Evolutionary conservation across 2,888 invertebrate species (phyloP).

Genomic region (Drosophila conformis): DNA sequence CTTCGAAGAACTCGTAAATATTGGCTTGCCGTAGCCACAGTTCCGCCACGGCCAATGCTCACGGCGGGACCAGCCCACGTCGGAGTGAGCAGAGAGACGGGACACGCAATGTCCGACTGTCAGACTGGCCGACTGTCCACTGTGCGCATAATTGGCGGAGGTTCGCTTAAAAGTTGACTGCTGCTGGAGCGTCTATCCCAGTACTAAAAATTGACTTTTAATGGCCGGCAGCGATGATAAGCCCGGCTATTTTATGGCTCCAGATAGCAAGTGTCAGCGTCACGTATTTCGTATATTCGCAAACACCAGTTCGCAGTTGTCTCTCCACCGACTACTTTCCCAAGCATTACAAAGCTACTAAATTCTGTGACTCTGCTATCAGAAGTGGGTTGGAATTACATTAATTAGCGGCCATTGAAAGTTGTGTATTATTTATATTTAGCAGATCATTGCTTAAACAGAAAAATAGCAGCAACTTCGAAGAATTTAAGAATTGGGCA

Average conservation of each 20-base stretch:
- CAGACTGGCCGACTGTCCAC: slow-evolving; percentile 49
- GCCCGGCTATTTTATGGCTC: slow-evolving; percentile 78
- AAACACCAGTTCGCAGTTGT: slow-evolving; percentile 12
- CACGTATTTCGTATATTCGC: slow-evolving; percentile 62
- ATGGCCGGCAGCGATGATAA: slow-evolving; percentile 78
- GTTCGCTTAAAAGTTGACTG: slow-evolving; percentile 54
- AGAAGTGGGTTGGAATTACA: not conserved
- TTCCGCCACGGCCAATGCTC: slow-evolving; percentile 45
- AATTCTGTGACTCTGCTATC: slow-evolving; percentile 7
- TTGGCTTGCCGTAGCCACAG: slow-evolving; percentile 27
- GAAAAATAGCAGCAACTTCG: not conserved
- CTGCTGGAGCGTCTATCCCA: slow-evolving; percentile 42
- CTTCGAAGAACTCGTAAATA: slow-evolving; percentile 64
- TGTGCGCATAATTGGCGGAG: slow-evolving; percentile 66
- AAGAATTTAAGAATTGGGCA: not conserved
- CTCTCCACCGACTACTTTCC: slow-evolving; percentile 1
- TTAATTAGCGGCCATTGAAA: slow-evolving; percentile 9
- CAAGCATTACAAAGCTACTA: not conserved
- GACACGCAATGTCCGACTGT: slow-evolving; percentile 54
- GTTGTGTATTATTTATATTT: slow-evolving; percentile 1
- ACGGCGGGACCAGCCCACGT: slow-evolving; percentile 6
- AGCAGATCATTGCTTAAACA: not conserved
- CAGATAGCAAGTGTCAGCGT: slow-evolving; percentile 82
- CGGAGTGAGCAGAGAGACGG: not conserved
- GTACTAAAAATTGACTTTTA: slow-evolving; percentile 82